Evolutionary conservation across 2,797 vertebrate species (phyloP).

Genomic region (Petrocephalus schoutedeni): DNA sequence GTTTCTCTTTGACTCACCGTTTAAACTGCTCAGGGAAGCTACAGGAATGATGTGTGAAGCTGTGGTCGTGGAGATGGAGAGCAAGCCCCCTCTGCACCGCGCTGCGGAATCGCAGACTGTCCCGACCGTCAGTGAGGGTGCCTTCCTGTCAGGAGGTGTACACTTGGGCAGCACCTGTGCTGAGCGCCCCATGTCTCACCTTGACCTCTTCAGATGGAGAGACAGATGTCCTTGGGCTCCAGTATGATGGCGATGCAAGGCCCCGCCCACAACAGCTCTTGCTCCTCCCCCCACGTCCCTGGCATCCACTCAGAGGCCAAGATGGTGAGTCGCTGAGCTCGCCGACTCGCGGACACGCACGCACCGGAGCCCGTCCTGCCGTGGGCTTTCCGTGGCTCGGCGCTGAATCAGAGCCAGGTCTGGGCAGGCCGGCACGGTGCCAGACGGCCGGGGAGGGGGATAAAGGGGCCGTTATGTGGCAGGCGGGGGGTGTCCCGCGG

Average conservation of each 20-base stretch:
- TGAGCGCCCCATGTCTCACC: not conserved
- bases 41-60: not conserved
- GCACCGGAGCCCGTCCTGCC: conserved; percentile 57
- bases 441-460: conserved; percentile 40
- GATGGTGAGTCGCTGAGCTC: conserved; percentile 73
- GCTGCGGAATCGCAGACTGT: not conserved
- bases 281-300: conserved; percentile 90
- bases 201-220: conserved; percentile 81
- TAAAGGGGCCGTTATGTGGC: conserved; percentile 63
- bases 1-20: conserved; percentile 24
- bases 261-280: conserved; percentile 83
- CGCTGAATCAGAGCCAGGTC: conserved; percentile 64
- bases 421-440: conserved; percentile 59
- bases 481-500: conserved; percentile 52
- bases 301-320: conserved; percentile 99
- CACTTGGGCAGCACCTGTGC: not conserved
- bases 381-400: conserved; percentile 65
- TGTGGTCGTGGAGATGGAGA: not conserved
- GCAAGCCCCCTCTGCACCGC: not conserved
- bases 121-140: not conserved
- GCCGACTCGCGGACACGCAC: conserved; percentile 33
- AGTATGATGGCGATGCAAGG: conserved; percentile 98
- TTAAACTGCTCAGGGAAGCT: not conserved
- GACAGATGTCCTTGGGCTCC: conserved; percentile 96
- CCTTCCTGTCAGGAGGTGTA: not conserved